These are phyloP conservation scores for Sander lucioperca DNA, from an alignment of 2,113 vertebrate genomes.

Conservation along the genomic window DNA sequence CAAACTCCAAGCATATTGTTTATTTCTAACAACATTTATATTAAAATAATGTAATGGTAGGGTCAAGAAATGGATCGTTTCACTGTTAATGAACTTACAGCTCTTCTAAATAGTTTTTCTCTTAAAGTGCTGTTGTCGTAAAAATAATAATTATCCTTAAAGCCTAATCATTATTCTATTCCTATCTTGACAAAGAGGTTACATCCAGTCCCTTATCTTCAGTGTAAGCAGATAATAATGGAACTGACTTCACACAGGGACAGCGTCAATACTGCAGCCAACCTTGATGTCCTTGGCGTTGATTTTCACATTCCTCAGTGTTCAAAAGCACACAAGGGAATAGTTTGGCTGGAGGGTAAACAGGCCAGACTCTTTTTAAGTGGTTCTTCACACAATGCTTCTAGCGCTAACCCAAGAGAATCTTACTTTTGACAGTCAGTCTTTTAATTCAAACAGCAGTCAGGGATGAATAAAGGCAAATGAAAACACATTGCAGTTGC, in stretches of 20 bases:
- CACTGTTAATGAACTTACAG: background rate
- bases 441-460: slow-evolving; percentile 42
- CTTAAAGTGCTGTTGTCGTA: background rate
- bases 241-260: slow-evolving; percentile 60
- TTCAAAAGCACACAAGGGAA: slow-evolving; percentile 62
- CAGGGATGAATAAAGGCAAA: background rate
- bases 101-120: slow-evolving; percentile 12
- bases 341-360: slow-evolving; percentile 60
- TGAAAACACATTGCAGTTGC: slow-evolving; percentile 21
- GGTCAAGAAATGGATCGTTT: background rate
- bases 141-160: background rate
- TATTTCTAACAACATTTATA: background rate
- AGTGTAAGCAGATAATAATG: slow-evolving; percentile 50
- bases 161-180: slow-evolving; percentile 13
- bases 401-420: slow-evolving; percentile 11
- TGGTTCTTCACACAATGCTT: slow-evolving; percentile 50
- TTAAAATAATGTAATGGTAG: background rate
- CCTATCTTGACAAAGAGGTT: background rate
- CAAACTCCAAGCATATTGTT: background rate
- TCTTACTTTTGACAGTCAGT: slow-evolving; percentile 32
- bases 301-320: slow-evolving; percentile 63
- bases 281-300: slow-evolving; percentile 32
- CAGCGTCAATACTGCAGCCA: slow-evolving; percentile 49
- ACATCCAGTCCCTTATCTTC: slow-evolving; percentile 54
- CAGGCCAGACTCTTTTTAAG: slow-evolving; percentile 59